Conservation (phyloP, 92 coral and sea anemone species). For the Micromussa lordhowensis region DNA sequence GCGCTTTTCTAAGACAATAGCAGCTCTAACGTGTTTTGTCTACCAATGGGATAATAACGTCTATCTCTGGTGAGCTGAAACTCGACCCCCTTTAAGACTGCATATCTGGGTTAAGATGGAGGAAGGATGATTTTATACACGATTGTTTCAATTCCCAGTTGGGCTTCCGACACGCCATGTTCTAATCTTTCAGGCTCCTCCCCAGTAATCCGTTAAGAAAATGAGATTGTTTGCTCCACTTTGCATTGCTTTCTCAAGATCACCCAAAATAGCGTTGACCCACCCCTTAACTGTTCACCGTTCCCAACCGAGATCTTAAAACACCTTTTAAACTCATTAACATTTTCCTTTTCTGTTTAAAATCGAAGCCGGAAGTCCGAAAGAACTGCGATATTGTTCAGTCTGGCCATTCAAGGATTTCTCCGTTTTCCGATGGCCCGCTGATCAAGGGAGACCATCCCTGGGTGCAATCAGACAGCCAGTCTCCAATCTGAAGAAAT, state of each 20-base stretch:
- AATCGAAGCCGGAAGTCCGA: slow-evolving; percentile 12
- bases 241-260: not conserved
- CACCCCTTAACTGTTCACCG: not conserved
- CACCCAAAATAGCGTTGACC: not conserved
- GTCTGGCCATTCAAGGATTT: not conserved
- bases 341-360: not conserved
- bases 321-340: slow-evolving; percentile 5
- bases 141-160: not conserved
- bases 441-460: not conserved
- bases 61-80: not conserved
- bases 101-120: not conserved
- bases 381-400: not conserved
- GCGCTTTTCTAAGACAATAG: not conserved
- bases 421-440: not conserved
- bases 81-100: not conserved
- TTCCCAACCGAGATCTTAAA: not conserved
- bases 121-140: not conserved
- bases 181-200: not conserved
- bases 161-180: not conserved
- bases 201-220: not conserved
- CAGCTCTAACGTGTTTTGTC: not conserved
- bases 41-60: not conserved
- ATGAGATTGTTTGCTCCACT: not conserved
- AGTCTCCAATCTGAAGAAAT: not conserved
- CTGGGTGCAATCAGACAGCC: not conserved